Conservation (phyloP, 2,797 vertebrate genomes). For the Psittacula derbiana region DNA sequence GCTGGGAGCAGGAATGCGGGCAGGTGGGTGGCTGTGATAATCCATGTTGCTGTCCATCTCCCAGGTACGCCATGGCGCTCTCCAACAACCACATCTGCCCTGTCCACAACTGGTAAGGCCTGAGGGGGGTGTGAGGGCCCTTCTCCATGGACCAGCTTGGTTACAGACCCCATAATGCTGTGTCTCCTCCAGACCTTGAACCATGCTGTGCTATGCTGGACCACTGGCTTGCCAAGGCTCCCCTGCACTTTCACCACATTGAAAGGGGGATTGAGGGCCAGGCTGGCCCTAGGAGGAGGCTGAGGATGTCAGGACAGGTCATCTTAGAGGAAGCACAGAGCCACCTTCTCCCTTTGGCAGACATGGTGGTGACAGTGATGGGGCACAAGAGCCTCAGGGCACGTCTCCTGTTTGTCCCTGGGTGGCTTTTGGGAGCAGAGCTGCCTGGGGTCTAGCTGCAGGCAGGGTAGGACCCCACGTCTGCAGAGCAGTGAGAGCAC, state of each 20-base stretch:
- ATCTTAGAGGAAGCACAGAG: not conserved
- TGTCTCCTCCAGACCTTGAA: not conserved
- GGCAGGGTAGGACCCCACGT: rapidly evolving
- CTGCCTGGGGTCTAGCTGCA: not conserved
- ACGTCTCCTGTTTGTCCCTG: rapidly evolving
- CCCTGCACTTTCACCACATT: rapidly evolving
- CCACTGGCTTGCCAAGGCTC: not conserved
- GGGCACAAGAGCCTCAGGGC: not conserved
- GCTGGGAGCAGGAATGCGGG: not conserved
- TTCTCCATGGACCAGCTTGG: not conserved
- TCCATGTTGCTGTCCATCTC: not conserved
- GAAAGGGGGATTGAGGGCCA: not conserved
- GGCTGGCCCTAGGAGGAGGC: not conserved
- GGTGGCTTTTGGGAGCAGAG: not conserved
- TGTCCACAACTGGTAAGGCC: slow-evolving; percentile 72
- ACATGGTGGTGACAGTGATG: not conserved
- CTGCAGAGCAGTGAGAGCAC: not conserved
- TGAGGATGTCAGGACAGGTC: not conserved
- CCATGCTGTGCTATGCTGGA: not conserved
- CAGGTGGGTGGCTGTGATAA: not conserved
- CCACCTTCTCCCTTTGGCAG: not conserved
- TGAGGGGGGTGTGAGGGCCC: not conserved
- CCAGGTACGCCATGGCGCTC: slow-evolving; percentile 73
- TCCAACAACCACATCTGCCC: slow-evolving; percentile 76
- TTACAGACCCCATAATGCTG: rapidly evolving